Conservation (phyloP, 2,113 vertebrate genomes). For the Pedionomus torquatus region DNA sequence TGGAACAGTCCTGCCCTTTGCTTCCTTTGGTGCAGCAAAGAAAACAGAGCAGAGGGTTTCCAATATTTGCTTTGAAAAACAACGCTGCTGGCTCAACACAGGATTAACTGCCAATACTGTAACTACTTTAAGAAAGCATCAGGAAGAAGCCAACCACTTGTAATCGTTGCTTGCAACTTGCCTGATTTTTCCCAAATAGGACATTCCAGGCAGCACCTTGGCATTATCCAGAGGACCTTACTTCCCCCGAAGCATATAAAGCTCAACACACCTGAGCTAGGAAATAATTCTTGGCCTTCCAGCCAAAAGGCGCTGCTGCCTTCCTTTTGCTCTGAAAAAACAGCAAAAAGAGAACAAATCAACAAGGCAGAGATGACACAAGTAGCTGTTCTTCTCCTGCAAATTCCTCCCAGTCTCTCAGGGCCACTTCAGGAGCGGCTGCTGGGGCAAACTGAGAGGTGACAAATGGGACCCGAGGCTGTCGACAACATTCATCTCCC, state of each 20-base stretch:
- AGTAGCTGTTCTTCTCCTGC: not conserved
- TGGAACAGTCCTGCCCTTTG: not conserved
- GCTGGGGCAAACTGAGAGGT: not conserved
- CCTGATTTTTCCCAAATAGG: not conserved
- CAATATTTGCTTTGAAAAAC: not conserved
- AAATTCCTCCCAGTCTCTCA: not conserved
- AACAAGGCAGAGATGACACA: not conserved
- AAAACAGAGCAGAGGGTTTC: not conserved
- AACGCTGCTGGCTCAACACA: not conserved
- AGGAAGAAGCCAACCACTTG: not conserved
- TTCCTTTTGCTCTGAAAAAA: not conserved
- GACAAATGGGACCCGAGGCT: not conserved
- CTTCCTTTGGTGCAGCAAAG: not conserved
- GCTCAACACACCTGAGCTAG: rapidly evolving
- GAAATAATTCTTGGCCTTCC: not conserved
- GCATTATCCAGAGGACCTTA: not conserved
- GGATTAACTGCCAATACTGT: not conserved
- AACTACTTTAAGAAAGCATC: not conserved
- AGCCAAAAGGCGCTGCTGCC: not conserved
- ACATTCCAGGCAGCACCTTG: not conserved
- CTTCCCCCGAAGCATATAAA: not conserved
- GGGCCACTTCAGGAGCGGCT: not conserved
- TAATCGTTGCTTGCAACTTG: not conserved
- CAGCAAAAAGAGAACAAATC: not conserved
- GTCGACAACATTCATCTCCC: not conserved